phyloP scores from a whole-genome alignment of 2,797 vertebrate species.

The Hipposideros larvatus region DNA sequence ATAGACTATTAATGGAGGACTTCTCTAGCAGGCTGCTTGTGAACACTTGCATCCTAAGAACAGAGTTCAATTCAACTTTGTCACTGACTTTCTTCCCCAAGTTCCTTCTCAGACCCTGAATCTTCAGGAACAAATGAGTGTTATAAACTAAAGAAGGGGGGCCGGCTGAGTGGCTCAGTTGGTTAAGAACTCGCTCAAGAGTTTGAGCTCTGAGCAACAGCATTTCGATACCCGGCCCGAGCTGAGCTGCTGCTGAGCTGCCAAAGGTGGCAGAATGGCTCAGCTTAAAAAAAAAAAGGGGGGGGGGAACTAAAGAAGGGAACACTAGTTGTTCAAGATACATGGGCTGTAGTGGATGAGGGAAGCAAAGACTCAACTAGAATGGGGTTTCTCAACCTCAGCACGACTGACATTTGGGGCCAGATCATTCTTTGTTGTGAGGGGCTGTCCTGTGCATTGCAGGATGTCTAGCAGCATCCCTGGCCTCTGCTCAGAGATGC shows the following conservation, averaged over 20 bases:
- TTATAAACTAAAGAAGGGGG: neutral
- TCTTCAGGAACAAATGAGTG: neutral
- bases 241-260: too few relatives aligned
- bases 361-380: neutral
- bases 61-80: neutral
- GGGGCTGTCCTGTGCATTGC: neutral
- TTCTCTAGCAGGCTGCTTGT: neutral
- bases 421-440: neutral
- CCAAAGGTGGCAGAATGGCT: too few relatives aligned
- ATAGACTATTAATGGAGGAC: neutral
- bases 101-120: neutral
- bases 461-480: neutral
- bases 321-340: too few relatives aligned
- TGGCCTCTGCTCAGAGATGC: neutral
- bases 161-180: too few relatives aligned
- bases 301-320: neutral
- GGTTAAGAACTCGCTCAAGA: too few relatives aligned
- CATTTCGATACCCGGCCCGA: too few relatives aligned
- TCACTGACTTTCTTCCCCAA: neutral
- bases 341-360: too few relatives aligned
- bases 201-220: too few relatives aligned
- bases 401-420: neutral
- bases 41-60: neutral
- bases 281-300: too few relatives aligned
- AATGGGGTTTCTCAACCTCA: neutral